Evolutionary conservation across 2,888 invertebrate genomes (phyloP).

Genomic region (Zygothrica quintamaculata): DNA sequence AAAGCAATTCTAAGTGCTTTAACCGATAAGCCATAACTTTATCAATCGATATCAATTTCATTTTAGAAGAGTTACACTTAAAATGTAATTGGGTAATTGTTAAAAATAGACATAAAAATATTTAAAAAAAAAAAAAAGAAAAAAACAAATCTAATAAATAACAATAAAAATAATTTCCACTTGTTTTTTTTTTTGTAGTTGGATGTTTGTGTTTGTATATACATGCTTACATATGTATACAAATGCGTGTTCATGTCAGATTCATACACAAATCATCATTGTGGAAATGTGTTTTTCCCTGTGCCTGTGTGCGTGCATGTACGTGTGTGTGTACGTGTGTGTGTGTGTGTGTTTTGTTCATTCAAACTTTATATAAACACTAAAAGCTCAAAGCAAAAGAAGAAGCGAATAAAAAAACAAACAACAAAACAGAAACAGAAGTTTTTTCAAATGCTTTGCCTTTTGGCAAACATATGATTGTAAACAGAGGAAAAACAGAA

Average conservation of each 20-base stretch:
- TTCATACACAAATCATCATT: not conserved
- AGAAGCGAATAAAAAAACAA: not conserved
- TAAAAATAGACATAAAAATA: too few species aligned
- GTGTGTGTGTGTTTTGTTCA: constrained; percentile 1
- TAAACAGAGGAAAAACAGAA: constrained; percentile 20
- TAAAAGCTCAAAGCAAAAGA: constrained; percentile 14
- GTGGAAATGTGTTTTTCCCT: too few species aligned
- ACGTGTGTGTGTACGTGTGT: too few species aligned
- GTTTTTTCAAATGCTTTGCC: constrained; percentile 12
- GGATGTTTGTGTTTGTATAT: not conserved
- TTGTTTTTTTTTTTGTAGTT: not conserved
- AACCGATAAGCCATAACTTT: too few species aligned
- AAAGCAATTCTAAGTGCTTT: too few species aligned
- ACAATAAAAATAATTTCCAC: too few species aligned
- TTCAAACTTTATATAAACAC: constrained; percentile 26
- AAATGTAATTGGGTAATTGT: too few species aligned
- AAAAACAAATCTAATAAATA: too few species aligned
- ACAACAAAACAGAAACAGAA: constrained; percentile 13
- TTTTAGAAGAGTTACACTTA: too few species aligned
- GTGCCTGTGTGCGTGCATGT: too few species aligned
- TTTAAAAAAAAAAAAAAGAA: too few species aligned
- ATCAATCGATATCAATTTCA: too few species aligned
- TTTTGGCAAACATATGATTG: constrained; percentile 30
- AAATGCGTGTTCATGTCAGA: not conserved
- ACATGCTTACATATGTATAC: constrained; percentile 1